Base-by-base conservation (phyloP, 2,797 vertebrate genomes). In the Coendou prehensilis region DNA sequence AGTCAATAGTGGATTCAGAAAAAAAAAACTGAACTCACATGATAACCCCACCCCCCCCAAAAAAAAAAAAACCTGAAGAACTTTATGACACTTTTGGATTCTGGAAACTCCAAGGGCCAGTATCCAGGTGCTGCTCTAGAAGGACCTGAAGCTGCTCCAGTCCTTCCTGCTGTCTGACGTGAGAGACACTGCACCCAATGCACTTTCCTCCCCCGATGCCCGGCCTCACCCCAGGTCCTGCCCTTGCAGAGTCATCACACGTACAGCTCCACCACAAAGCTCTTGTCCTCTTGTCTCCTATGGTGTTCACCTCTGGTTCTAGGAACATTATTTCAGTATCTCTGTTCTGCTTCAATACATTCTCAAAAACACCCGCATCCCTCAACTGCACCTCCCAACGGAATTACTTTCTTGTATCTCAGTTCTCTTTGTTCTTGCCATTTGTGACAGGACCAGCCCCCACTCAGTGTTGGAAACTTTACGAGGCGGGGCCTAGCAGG, bases 1-100 rank as follows among this genome's bases (percentile, higher is more conserved):
- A 98, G 54, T 83, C 98, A 97, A 97, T 95, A 97, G 97, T 67
- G 96, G 88, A 97, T 97, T 98, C 95, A 96, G 92, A 94, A 96
- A 98, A 96, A 96, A 76, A 97, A 61, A 26, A 92, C 93, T 97
- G 97, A 87, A 94, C 87, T 95, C 80, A 89, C 82, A 81, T 54
- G 63, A 79, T 84, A 97, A 41, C 15, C 20, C 37, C n/a, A n/a
- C n/a, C n/a, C 18, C 14, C 9, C 33, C 37, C 2, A 41, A 41
- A 41, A 41, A 71, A 93, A 41, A 41, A 41, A 41, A 92, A 94
- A 96, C 91, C 92, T 67, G 26, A 97, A 95, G 88, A 96, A 80
- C 15, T 69, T 59, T 22, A 87, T 84, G 97, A 97, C 45, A 95
- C 75, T 80, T 79, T 64, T 26, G 41, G 0, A 47, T 18, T 88